These are phyloP conservation scores for Listronotus oregonensis DNA, from an alignment of 1,140 invertebrate genomes.

Conservation along the genomic window DNA sequence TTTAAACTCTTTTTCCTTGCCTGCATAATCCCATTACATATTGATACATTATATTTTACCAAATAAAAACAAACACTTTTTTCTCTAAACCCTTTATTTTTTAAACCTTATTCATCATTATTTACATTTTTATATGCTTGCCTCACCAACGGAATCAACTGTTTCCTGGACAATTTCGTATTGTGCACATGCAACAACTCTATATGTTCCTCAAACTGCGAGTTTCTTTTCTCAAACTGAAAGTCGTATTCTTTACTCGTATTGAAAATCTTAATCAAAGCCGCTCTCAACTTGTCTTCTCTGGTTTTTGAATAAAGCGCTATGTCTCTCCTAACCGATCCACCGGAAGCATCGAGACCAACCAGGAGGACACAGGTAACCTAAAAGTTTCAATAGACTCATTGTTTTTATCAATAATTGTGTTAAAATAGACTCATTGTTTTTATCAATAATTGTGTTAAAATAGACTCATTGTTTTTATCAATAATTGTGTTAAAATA, in stretches of 20 bases:
- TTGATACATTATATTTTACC: no score
- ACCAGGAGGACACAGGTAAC: conserved; percentile 54
- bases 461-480: no score
- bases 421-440: no score
- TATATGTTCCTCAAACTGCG: conserved; percentile 46
- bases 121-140: conserved; percentile 27
- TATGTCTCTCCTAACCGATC: conserved; percentile 59
- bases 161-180: conserved; percentile 64
- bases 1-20: no score
- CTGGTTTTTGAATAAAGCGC: conserved; percentile 57
- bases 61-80: no score
- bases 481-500: background rate
- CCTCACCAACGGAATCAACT: conserved; percentile 65
- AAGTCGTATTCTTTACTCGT: conserved; percentile 46
- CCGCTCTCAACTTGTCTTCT: conserved; percentile 28
- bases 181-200: conserved; percentile 61
- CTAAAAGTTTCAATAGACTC: conserved; percentile 9
- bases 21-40: no score
- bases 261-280: conserved; percentile 39
- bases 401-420: background rate
- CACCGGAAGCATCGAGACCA: conserved; percentile 59
- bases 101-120: no score
- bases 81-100: no score
- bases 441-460: no score
- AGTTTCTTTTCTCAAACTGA: conserved; percentile 46